Evolutionary conservation across 2,113 vertebrate genomes (phyloP).

Genomic region (Athene noctua): DNA sequence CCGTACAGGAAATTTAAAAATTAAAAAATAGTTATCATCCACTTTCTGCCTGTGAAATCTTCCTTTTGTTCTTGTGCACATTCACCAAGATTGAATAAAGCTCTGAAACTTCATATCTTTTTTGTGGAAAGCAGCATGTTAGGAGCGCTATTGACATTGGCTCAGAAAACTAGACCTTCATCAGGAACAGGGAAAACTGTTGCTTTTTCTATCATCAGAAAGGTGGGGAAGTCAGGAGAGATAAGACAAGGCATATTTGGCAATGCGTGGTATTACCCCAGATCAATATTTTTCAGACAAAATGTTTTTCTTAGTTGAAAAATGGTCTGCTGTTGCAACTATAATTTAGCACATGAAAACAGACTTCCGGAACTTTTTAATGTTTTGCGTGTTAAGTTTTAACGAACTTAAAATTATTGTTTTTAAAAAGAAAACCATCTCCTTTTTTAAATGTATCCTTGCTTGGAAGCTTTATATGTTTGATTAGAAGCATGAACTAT

Average conservation of each 20-base stretch:
- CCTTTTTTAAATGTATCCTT: neutral
- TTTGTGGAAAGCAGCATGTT: neutral
- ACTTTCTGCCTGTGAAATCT: neutral
- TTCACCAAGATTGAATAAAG: neutral
- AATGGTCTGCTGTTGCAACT: neutral
- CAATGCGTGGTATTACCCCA: neutral
- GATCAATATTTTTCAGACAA: slow-evolving; percentile 34
- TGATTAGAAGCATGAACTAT: neutral
- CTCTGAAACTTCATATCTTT: neutral
- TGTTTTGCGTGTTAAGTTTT: neutral
- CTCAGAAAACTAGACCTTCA: neutral
- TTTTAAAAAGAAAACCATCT: neutral
- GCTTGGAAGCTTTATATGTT: neutral
- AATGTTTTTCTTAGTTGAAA: slow-evolving; percentile 8
- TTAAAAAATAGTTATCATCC: neutral
- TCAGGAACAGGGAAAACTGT: neutral
- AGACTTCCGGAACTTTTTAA: neutral
- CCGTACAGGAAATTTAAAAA: neutral
- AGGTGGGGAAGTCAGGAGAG: slow-evolving; percentile 28
- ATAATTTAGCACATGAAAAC: neutral
- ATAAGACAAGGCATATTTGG: slow-evolving; percentile 34
- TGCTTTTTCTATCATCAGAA: slow-evolving; percentile 17
- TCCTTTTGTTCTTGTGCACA: fast-evolving
- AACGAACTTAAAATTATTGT: neutral
- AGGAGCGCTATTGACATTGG: slow-evolving; percentile 20